Base-by-base conservation (phyloP, 2,888 invertebrate genomes). In the Steinernema carpocapsae region DNA sequence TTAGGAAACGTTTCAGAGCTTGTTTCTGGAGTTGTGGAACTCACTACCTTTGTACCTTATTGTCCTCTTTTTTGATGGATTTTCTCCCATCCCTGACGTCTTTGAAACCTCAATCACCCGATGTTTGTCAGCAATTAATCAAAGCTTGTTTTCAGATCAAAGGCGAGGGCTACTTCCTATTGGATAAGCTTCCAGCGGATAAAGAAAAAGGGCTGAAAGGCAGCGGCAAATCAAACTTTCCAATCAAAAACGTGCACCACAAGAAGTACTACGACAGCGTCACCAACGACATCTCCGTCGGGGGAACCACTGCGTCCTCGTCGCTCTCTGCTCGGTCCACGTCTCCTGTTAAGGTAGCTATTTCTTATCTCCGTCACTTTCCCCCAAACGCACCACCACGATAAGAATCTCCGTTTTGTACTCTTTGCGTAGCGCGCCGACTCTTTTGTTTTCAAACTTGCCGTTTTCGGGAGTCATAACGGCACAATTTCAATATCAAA, bases 281-380 rank as follows among this genome's bases (percentile, higher is more conserved):
- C 22, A 14, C 56, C 4, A 56, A 56, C 32, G 64, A 64, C 32
- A 22, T 32, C 10, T 64, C 64, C 37, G 32, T 26, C 17, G 64
- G 64, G 3, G 37, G 37, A 37, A 48, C 48, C 17, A 64, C 64
- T 1, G 64, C 37, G 12, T 64, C 64, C 32, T 64, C 64, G 64
- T 64, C 64, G 37, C 29, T 64, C 64, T 64, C 64, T 32, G 32
- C 64, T 10, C 64, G 64, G 17, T 64, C 64, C 17, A 29, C 29
- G 17, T 64, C 64, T 17, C 64, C 64, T 26, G 32, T 64, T 32
- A 64, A 64, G 64, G 64, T 64, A 64, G 10, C 10, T 37, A 10
- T 6, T 7, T 29, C 64, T 48, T 48, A 48, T 48, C 48, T 48
- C 37, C 37, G 37, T 37, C 10, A 6, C 37, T 3, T 10, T 37